These are phyloP conservation scores for Rhizoglyphus robini DNA, from an alignment of 1,140 invertebrate genomes.

Conservation along the genomic window DNA sequence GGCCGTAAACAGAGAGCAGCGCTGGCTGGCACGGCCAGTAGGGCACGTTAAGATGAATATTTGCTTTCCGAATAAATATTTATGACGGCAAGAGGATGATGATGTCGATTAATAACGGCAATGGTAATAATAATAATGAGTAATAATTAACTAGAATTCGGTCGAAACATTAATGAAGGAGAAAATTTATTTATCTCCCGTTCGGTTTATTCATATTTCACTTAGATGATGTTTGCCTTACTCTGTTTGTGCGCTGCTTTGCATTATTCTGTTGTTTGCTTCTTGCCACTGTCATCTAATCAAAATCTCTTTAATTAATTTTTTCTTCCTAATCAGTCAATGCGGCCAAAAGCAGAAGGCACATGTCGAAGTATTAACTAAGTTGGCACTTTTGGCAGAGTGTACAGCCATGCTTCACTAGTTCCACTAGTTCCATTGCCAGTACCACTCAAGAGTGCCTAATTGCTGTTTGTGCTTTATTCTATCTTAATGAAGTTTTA, in stretches of 20 bases:
- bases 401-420: not conserved
- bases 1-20: not conserved
- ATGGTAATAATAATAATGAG: constrained; percentile 3
- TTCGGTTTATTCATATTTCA: not conserved
- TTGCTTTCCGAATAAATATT: constrained; percentile 13
- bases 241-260: not conserved
- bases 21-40: not conserved
- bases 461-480: too few relatives aligned
- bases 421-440: not conserved
- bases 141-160: constrained; percentile 2
- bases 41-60: constrained; percentile 4
- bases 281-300: constrained; percentile 1
- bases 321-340: not conserved
- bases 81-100: constrained; percentile 1
- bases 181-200: not conserved
- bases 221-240: constrained; percentile 14
- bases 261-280: not conserved
- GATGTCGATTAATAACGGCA: not conserved
- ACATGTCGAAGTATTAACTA: not conserved
- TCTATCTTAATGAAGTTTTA: too few relatives aligned
- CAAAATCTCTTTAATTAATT: constrained; percentile 14
- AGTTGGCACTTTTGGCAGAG: too few relatives aligned
- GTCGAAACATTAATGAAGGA: constrained; percentile 1
- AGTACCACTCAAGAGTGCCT: too few relatives aligned
- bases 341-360: not conserved